Conservation (phyloP, 2,113 vertebrate species). For the Perca fluviatilis region DNA sequence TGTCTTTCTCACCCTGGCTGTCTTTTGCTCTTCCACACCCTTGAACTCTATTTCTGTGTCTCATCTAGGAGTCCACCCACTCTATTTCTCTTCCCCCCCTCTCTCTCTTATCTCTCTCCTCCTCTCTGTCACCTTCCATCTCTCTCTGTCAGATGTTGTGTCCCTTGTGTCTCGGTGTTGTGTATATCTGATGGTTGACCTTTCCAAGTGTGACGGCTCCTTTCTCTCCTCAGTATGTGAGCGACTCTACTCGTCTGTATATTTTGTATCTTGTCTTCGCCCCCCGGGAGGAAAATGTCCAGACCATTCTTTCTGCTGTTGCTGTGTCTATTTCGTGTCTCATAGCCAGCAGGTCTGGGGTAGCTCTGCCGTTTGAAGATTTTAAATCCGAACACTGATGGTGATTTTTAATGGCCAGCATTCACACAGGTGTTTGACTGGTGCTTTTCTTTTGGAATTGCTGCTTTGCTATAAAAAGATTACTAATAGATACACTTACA, state of each 20-base stretch:
- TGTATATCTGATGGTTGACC: constrained; percentile 84
- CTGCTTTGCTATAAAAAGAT: too few species aligned
- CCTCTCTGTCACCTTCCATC: constrained; percentile 69
- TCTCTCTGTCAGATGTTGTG: constrained; percentile 70
- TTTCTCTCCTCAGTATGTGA: constrained; percentile 78
- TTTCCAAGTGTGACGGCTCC: constrained; percentile 83
- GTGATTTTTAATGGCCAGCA: not conserved
- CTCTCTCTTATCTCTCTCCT: constrained; percentile 41
- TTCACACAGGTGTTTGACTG: not conserved
- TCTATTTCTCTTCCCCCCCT: constrained; percentile 6
- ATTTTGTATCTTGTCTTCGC: constrained; percentile 57
- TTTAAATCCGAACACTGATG: not conserved
- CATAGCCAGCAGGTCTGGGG: not conserved
- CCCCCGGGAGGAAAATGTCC: constrained; percentile 54
- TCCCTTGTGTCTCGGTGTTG: constrained; percentile 73
- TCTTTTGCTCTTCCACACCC: constrained; percentile 69
- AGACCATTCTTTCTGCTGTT: constrained; percentile 56
- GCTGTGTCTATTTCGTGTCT: constrained; percentile 67
- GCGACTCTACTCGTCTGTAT: constrained; percentile 50
- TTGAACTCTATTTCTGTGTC: constrained; percentile 78
- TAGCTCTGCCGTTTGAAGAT: not conserved
- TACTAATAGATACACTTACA: too few species aligned
- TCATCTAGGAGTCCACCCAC: constrained; percentile 55
- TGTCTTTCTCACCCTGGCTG: constrained; percentile 60
- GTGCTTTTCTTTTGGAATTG: not conserved